phyloP scores from a whole-genome alignment of 2,888 invertebrate species.

The Protodeltote pygarga region DNA sequence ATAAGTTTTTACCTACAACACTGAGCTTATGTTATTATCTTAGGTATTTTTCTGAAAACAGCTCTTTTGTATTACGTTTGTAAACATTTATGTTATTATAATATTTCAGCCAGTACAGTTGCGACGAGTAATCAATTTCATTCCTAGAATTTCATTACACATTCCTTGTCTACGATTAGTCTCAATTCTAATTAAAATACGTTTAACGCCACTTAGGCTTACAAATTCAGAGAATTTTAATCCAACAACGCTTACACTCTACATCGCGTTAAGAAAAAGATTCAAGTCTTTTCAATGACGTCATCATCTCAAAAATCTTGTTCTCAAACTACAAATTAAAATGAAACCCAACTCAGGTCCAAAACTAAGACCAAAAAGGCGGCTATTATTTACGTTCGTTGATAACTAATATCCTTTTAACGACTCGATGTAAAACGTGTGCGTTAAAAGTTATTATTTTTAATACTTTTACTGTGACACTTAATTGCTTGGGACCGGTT shows the following conservation, averaged over 20 bases:
- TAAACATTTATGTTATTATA: conserved; percentile 22
- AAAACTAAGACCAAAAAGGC: conserved; percentile 1
- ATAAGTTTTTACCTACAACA: conserved; percentile 50
- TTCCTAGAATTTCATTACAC: conserved; percentile 20
- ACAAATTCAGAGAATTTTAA: too few relatives aligned
- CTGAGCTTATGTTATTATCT: conserved; percentile 5
- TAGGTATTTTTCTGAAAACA: conserved; percentile 20
- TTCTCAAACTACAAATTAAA: neutral
- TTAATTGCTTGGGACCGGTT: conserved; percentile 79
- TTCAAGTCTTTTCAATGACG: neutral
- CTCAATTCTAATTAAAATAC: too few relatives aligned
- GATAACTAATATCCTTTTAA: conserved; percentile 50
- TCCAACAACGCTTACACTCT: too few relatives aligned
- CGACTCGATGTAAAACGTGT: conserved; percentile 29
- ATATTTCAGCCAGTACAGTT: conserved; percentile 9
- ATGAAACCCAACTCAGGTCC: neutral
- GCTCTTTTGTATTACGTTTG: conserved; percentile 4
- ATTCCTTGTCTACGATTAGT: too few relatives aligned
- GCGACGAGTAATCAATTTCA: conserved; percentile 6
- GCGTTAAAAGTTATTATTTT: conserved; percentile 56
- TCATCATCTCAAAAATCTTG: neutral
- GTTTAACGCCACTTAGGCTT: too few relatives aligned
- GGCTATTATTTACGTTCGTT: conserved; percentile 14
- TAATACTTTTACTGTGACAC: conserved; percentile 76
- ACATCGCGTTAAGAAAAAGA: too few relatives aligned